Evolutionary conservation across 2,888 invertebrate genomes (phyloP).

Genomic region (Cynaeus angustus): DNA sequence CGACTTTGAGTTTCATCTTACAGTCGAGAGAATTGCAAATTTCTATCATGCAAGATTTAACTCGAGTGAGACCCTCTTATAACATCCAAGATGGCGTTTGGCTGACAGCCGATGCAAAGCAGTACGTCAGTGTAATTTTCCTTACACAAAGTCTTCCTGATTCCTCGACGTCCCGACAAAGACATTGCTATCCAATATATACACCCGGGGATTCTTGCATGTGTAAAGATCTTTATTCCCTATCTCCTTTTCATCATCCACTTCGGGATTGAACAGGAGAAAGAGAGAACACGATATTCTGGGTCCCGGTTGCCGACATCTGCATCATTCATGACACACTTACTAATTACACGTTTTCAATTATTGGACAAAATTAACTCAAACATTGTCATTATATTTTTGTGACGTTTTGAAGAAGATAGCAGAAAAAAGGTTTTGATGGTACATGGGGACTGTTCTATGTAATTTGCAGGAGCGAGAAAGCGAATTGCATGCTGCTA

Average conservation of each 20-base stretch:
- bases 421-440: slow-evolving; percentile 21
- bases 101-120: slow-evolving; percentile 49
- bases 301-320: slow-evolving; percentile 21
- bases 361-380: slow-evolving; percentile 22
- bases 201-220: slow-evolving; percentile 24
- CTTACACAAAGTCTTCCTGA: slow-evolving; percentile 37
- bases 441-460: slow-evolving; percentile 1
- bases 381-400: slow-evolving; percentile 26
- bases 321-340: slow-evolving; percentile 42
- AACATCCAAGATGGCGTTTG: slow-evolving; percentile 60
- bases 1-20: slow-evolving; percentile 60
- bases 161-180: slow-evolving; percentile 39
- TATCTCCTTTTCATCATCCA: slow-evolving; percentile 5
- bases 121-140: slow-evolving; percentile 42
- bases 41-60: slow-evolving; percentile 64
- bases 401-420: slow-evolving; percentile 25
- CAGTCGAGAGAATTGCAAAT: slow-evolving; percentile 63
- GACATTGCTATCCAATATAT: slow-evolving; percentile 33
- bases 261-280: background rate
- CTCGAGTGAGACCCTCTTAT: slow-evolving; percentile 54
- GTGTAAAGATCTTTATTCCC: slow-evolving; percentile 23
- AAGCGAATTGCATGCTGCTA: slow-evolving; percentile 23
- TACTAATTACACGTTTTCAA: slow-evolving; percentile 39
- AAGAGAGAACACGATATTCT: background rate
- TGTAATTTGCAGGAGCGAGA: slow-evolving; percentile 31